Conservation (phyloP, 2,113 vertebrate genomes). For the Pycnonotus jocosus region DNA sequence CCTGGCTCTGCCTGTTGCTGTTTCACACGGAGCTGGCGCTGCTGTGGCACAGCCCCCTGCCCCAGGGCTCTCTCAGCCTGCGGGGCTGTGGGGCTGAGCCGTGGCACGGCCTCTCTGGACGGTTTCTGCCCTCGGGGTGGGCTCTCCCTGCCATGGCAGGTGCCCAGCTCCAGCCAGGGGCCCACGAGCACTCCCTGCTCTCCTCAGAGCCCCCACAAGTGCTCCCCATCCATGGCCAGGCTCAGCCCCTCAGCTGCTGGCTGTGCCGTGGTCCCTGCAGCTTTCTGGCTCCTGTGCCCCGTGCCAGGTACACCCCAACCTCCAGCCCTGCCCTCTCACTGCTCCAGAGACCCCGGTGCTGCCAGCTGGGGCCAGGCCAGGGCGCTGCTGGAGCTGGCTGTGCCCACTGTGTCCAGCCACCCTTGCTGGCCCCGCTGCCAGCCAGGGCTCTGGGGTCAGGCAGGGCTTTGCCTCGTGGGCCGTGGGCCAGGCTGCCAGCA, state of each 20-base stretch:
- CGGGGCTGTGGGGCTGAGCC: accelerated
- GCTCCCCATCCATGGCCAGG: accelerated
- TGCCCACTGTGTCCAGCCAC: background rate
- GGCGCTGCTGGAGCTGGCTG: background rate
- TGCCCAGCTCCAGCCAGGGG: background rate
- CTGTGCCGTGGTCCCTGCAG: accelerated
- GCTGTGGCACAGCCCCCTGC: background rate
- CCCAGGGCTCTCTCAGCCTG: background rate
- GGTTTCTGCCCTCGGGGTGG: accelerated
- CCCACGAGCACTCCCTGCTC: accelerated
- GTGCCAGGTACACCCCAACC: background rate
- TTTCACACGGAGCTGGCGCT: accelerated
- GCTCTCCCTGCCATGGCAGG: accelerated
- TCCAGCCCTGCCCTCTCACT: background rate
- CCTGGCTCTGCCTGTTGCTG: background rate
- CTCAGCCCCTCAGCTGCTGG: accelerated
- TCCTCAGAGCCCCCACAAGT: accelerated
- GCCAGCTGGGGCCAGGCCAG: background rate
- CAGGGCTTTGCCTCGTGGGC: background rate
- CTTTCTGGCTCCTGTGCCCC: no score
- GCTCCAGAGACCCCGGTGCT: background rate
- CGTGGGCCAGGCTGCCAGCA: background rate
- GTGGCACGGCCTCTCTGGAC: accelerated
- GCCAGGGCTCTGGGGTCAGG: background rate
- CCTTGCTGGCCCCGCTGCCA: accelerated